Conservation (phyloP, 2,113 vertebrate genomes). For the Mesitornis unicolor region DNA sequence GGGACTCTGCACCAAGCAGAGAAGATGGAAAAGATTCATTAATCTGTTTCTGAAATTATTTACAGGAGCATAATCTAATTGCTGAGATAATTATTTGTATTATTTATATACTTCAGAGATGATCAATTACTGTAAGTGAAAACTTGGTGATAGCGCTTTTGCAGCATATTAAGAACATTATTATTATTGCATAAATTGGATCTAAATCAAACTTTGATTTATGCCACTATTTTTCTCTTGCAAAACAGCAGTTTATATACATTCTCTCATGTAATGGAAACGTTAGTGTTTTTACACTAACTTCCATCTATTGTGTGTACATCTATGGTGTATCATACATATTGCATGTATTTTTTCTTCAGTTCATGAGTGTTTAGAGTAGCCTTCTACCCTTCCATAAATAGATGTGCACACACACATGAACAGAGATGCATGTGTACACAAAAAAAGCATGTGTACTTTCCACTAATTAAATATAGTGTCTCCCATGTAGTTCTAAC, state of each 20-base stretch:
- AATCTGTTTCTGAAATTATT: not conserved
- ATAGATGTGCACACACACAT: not conserved
- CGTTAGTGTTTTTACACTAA: not conserved
- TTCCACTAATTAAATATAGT: not conserved
- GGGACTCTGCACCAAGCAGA: not conserved
- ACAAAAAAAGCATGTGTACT: rapidly evolving
- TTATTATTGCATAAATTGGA: not conserved
- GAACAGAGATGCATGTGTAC: rapidly evolving
- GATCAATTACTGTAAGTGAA: not conserved
- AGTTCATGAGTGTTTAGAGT: not conserved
- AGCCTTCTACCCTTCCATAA: not conserved
- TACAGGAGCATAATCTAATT: not conserved
- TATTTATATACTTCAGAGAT: not conserved
- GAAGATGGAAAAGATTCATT: not conserved
- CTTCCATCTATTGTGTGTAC: no score
- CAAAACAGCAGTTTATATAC: not conserved
- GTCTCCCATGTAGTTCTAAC: not conserved
- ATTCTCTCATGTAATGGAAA: not conserved
- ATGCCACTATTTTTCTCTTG: not conserved
- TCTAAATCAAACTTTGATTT: not conserved
- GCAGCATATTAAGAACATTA: not conserved
- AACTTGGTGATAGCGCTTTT: not conserved
- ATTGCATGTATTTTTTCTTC: not conserved
- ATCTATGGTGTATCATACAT: not conserved
- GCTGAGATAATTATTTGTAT: not conserved